A percentile compares a stretch with the other conserved stretches of the same genome.
Conservation (phyloP, 2,113 vertebrate genomes). For the Geococcyx californianus region DNA sequence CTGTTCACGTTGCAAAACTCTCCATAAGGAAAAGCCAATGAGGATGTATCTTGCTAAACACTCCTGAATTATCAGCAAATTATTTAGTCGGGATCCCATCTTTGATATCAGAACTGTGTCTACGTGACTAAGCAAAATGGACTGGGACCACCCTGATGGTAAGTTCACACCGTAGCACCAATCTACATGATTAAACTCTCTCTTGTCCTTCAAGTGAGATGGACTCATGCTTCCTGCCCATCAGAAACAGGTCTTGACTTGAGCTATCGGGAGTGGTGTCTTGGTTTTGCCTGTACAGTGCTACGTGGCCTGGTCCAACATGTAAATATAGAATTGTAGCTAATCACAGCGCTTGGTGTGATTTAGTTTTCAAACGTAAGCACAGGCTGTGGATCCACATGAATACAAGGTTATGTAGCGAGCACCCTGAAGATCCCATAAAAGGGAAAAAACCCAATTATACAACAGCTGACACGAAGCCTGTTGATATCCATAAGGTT, state of each 20-base stretch:
- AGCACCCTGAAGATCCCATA: background rate
- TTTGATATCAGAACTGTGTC: background rate
- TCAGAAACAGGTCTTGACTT: background rate
- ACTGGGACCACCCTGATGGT: background rate
- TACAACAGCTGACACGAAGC: background rate
- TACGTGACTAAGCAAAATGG: background rate
- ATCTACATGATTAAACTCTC: background rate
- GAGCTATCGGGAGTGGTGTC: background rate
- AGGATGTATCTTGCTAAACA: background rate
- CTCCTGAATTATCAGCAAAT: background rate
- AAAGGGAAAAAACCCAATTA: background rate
- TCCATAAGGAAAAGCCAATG: background rate
- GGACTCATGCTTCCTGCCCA: background rate
- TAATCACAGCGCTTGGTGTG: background rate
- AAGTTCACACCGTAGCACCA: background rate
- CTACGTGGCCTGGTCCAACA: background rate
- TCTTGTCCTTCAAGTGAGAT: background rate
- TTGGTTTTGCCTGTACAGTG: background rate
- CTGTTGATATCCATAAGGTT: background rate
- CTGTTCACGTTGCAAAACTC: background rate
- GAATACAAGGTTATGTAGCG: background rate
- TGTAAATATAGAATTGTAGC: background rate
- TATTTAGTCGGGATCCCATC: background rate
- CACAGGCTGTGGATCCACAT: background rate
- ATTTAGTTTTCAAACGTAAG: background rate